Conservation (phyloP, 2,797 vertebrate genomes). For the Cetoscarus ocellatus region DNA sequence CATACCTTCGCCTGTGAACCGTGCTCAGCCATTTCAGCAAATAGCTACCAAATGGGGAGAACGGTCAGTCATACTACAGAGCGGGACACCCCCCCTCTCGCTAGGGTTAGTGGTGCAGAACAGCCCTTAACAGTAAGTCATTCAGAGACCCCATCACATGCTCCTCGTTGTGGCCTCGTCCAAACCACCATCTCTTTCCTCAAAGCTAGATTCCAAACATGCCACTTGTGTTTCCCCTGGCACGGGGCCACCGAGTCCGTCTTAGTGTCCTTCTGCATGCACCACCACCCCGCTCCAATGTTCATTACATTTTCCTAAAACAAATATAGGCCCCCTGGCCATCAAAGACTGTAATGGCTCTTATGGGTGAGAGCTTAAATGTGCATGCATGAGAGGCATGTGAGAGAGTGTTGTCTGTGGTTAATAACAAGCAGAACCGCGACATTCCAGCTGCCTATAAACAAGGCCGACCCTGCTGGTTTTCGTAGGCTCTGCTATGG, state of each 20-base stretch:
- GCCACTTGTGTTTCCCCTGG: slow-evolving; percentile 80
- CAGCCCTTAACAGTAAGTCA: slow-evolving; percentile 73
- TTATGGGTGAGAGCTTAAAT: slow-evolving; percentile 53
- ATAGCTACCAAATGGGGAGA: slow-evolving; percentile 79
- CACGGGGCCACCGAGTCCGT: slow-evolving; percentile 61
- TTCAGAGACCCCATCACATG: slow-evolving; percentile 76
- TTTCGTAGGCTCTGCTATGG: slow-evolving; percentile 48
- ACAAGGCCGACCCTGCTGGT: slow-evolving; percentile 49
- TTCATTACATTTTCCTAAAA: slow-evolving; percentile 79
- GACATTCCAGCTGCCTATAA: slow-evolving; percentile 67
- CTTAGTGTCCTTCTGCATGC: slow-evolving; percentile 72
- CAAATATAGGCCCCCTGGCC: slow-evolving; percentile 66
- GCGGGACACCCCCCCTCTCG: slow-evolving; percentile 30
- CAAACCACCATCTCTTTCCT: slow-evolving; percentile 69
- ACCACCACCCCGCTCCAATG: slow-evolving; percentile 39
- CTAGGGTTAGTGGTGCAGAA: slow-evolving; percentile 57
- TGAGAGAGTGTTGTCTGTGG: slow-evolving; percentile 72
- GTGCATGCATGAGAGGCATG: slow-evolving; percentile 68
- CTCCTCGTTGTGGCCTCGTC: slow-evolving; percentile 63
- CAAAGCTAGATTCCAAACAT: slow-evolving; percentile 76
- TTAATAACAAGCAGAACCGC: slow-evolving; percentile 73
- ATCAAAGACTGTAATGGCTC: slow-evolving; percentile 58
- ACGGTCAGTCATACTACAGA: slow-evolving; percentile 54
- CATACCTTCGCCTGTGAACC: slow-evolving; percentile 64
- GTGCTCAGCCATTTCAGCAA: slow-evolving; percentile 67